Base-by-base conservation (phyloP, 2,888 invertebrate species). In the Drosophila imparisetae region DNA sequence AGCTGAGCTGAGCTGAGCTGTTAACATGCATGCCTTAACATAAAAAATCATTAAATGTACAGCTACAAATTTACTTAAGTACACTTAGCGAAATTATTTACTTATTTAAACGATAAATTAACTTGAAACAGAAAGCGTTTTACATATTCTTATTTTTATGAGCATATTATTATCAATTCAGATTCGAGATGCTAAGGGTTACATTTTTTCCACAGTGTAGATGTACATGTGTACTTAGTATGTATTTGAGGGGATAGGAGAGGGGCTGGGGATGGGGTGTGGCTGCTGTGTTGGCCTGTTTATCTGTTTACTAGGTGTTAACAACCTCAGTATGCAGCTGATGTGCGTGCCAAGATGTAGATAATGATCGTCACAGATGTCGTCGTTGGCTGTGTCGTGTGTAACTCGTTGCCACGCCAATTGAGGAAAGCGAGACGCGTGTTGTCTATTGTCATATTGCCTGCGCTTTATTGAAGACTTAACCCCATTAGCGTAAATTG, bases 401-500 rank as follows among this genome's bases (percentile, higher is more conserved):
- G 66, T 80, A 85, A 83, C 89, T 84, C 69, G 89, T 75, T 80
- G 83, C 65, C 82, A 76, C 67, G 69, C 75, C 60, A 36, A 60
- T 15, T 36, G 50, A 80, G 90, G 85, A 85, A 85, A 85, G 85
- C 90, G 75, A 78, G 54, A 42, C 53, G 63, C 38, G 64, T 62
- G 27, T 61, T 24, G 59, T 36, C 52, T 69, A 61, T 81, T 89
- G 90, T 84, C 85, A 89, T 75, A 55, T 78, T 85, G 70, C 67
- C 57, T 71, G 71, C 68, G 73, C 86, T 79, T 78, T 86, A 90
- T 86, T 89, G 79, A 86, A 89, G 90, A 78, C 85, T 86, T 86
- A 86, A 89, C 85, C 90, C 89, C 90, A 86, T 86, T 86, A 86
- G 86, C 89, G 81, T 89, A 87, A 86, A 86, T 86, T 86, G 85